Base-by-base conservation (phyloP, 2,113 vertebrate genomes). In the Nycticorax nycticorax region DNA sequence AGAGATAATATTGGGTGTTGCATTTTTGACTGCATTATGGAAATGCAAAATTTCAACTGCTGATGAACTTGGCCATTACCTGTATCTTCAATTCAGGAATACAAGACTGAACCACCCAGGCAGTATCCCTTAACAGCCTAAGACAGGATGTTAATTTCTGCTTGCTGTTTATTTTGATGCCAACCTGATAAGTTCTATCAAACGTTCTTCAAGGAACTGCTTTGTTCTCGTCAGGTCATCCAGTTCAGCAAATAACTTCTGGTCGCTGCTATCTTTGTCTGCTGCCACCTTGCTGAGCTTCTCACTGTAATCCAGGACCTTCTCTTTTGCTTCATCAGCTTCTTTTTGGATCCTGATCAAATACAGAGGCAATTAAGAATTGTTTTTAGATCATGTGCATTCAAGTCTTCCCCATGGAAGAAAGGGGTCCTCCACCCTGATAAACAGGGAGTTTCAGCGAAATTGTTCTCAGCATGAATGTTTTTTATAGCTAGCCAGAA, bases 101-200 rank as follows among this genome's bases (percentile, higher is more conserved):
- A 89, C 14, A 39, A 68, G 20, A 19, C n/a, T 66, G 50, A 68
- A 79, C 19, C 4, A 67, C 21, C 24, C 22, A 85, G 45, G 19
- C 48, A 83, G 33, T 24, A 76, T 8, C 23, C 37, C 50, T 52
- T 64, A 78, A 72, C 20, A 89, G 20, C 28, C 37, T 72, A 92
- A 75, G 3, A 3, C 33, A 67, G 13, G 30, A 47, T 74, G 85
- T 82, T n/a, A 56, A 81, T 26, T 93, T 85, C 79, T 93, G 26
- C 43, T 76, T 86, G 41, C 21, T 60, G 12, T 32, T 63, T 60
- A 35, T 87, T 89, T 76, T 22, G 3, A 50, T 50, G 63, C 97
- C 39, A 97, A 99, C 99, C 98, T 99, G 97, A 99, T 99, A 63
- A 99, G 98, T 94, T 99, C 99, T 23, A 99, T 98, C 69, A 99